Conservation (phyloP, 1,140 invertebrate genomes). For the Diachasma alloeum region DNA sequence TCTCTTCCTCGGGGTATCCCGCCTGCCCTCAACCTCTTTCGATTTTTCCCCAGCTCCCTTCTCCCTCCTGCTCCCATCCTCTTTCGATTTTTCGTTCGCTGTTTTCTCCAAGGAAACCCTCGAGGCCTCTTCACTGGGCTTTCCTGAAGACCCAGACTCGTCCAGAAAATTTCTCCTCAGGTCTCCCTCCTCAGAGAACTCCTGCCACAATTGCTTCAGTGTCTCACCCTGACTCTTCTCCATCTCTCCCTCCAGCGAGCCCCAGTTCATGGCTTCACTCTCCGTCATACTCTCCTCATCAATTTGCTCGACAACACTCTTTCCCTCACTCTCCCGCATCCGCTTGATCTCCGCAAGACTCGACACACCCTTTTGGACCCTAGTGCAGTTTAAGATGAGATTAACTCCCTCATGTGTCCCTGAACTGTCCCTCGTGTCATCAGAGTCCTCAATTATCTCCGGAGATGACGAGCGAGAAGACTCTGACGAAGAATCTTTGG, state of each 20-base stretch:
- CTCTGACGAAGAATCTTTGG: too few species aligned
- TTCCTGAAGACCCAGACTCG: background rate
- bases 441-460: background rate
- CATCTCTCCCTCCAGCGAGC: slow-evolving; percentile 4
- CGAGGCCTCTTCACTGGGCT: too few species aligned
- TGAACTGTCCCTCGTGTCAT: background rate
- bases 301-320: background rate
- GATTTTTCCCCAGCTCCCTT: background rate
- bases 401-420: background rate
- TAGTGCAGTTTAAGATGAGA: slow-evolving; percentile 49
- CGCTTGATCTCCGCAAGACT: slow-evolving; percentile 45
- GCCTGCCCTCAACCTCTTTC: background rate
- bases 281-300: slow-evolving; percentile 34
- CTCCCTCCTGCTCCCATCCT: background rate
- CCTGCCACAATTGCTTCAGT: slow-evolving; percentile 2
- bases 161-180: background rate
- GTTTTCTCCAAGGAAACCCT: background rate
- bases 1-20: background rate
- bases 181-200: background rate
- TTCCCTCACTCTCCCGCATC: slow-evolving; percentile 24
- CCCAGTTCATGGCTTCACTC: slow-evolving; percentile 30
- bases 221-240: background rate
- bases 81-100: background rate
- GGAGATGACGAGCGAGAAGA: background rate
- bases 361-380: slow-evolving; percentile 32